Base-by-base conservation (phyloP, 2,113 vertebrate species). In the Corythaeola cristata region DNA sequence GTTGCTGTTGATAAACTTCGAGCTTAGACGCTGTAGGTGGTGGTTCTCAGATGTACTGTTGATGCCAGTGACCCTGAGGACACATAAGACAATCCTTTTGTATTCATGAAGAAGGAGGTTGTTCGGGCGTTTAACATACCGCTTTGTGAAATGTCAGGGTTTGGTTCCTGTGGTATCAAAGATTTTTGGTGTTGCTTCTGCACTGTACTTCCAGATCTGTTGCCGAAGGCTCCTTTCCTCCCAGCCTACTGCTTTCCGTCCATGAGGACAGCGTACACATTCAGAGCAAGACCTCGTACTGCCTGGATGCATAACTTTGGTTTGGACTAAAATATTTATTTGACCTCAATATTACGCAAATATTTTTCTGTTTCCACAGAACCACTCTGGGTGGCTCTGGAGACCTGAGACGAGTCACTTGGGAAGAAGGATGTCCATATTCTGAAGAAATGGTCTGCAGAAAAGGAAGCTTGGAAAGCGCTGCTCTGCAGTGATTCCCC, bases 261-360 rank as follows among this genome's bases (percentile, higher is more conserved):
- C 52, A 20, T 24, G 47, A 78, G 72, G 71, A 10, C 24, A 37
- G 44, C 21, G 18, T 2, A 16, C 0, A 1, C 21, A 5, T 22
- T 27, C 62, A 32, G 58, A 83, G 44, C 19, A 14, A 68, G 50
- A 32, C 52, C 37, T 55, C 0, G 0, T 9, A 1, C 69, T 88
- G 3, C 1, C 3, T 49, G 47, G 52, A 50, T 41, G 69, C 37
- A 26, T 67, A 52, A 53, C 85, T 91, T 78, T 20, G 37, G 47
- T 59, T 80, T 60, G 76, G 59, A 93, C 59, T 59, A 15, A 83
- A 90, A 56, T 72, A 82, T 88, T 91, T 76, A 53, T 82, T 79
- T 82, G 62, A 88, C 78, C 94, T 88, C 39, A 12, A 53, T 72
- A 79, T 47, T 68, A 93, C 53, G 89, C 50, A 91, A 62, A 28